phyloP scores from a whole-genome alignment of 1,140 invertebrate species.

The Nautilus pompilius region DNA sequence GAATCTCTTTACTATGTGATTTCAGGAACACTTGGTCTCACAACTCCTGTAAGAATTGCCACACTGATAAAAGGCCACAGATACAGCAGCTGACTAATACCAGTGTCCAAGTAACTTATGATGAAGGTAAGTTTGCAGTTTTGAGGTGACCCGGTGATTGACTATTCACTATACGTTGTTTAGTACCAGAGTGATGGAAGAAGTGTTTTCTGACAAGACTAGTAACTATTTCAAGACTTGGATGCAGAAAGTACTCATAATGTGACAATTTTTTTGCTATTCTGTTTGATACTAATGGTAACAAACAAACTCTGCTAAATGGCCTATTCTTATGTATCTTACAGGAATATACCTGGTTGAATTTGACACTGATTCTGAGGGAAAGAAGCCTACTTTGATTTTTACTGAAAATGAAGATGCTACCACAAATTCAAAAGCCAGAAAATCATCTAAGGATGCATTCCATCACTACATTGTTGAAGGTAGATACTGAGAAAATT shows the following conservation, averaged over 20 bases:
- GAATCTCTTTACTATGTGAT: too few relatives aligned
- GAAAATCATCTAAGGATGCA: conserved; percentile 51
- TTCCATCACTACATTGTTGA: conserved; percentile 52
- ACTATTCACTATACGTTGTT: too few relatives aligned
- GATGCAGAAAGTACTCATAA: neutral
- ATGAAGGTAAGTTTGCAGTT: too few relatives aligned
- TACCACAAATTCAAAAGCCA: conserved; percentile 34
- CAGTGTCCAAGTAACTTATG: too few relatives aligned
- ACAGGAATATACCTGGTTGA: conserved; percentile 34
- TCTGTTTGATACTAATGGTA: neutral
- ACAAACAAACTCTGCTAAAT: neutral
- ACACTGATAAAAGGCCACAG: too few relatives aligned
- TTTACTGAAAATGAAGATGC: conserved; percentile 57
- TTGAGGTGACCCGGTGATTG: too few relatives aligned
- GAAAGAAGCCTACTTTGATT: conserved; percentile 31
- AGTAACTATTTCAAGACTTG: too few relatives aligned
- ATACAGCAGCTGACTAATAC: too few relatives aligned
- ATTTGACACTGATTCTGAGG: conserved; percentile 27
- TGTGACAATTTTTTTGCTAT: neutral
- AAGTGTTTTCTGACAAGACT: too few relatives aligned
- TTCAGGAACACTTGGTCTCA: too few relatives aligned
- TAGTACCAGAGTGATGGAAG: too few relatives aligned
- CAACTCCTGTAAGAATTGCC: too few relatives aligned
- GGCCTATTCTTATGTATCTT: conserved; percentile 1
- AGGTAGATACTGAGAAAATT: conserved; percentile 22